Percentiles rank a stretch among this genome's conserved stretches.
Conservation (phyloP, 2,797 vertebrate genomes). For the Sarcoramphus papa region DNA sequence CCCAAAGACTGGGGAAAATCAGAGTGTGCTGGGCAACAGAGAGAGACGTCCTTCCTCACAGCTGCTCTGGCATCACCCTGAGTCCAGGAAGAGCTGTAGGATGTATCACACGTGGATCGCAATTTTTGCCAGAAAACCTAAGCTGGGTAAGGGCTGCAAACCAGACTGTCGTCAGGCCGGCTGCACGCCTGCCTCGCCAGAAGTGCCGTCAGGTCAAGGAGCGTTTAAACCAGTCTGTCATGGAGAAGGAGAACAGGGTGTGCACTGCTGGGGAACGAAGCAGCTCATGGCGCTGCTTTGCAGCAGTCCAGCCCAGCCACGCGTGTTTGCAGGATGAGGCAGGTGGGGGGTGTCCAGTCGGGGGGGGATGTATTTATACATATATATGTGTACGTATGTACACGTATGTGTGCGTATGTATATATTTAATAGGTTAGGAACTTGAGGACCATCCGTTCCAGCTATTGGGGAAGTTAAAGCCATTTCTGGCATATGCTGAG, state of each 20-base stretch:
- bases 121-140: not conserved
- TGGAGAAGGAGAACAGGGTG: not conserved
- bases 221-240: not conserved
- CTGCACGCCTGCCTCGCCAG: accelerated
- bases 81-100: not conserved
- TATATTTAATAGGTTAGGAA: not conserved
- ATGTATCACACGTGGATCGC: accelerated
- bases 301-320: not conserved
- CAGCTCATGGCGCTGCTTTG: accelerated
- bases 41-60: not conserved
- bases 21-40: no score
- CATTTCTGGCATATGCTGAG: slow-evolving; percentile 62
- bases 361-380: not conserved
- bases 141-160: not conserved
- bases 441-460: not conserved
- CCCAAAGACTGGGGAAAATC: not conserved
- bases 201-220: no score
- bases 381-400: not conserved
- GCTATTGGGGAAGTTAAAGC: slow-evolving; percentile 24
- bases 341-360: not conserved
- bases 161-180: not conserved
- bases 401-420: not conserved
- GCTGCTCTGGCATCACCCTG: not conserved
- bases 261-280: accelerated
- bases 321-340: not conserved